Conservation (phyloP, 2,797 vertebrate species). For the Pseudopleuronectes americanus region DNA sequence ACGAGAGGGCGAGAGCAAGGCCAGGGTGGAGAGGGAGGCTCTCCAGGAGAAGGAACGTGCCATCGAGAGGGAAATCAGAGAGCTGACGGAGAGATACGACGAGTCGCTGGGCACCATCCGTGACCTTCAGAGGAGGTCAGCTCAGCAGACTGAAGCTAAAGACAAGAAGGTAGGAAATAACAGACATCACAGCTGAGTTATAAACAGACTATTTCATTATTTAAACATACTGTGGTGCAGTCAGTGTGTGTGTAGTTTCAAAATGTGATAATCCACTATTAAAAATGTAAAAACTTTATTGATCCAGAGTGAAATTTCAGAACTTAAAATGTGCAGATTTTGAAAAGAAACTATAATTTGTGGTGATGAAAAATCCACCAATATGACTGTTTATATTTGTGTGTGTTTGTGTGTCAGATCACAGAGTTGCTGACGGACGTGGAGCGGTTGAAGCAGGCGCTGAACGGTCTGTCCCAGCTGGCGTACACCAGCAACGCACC, state of each 20-base stretch:
- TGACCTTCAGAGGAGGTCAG: conserved; percentile 92
- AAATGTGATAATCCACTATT: neutral
- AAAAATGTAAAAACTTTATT: neutral
- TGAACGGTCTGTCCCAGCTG: conserved; percentile 93
- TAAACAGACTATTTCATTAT: neutral
- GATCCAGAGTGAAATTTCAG: too few species aligned
- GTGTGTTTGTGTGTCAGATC: conserved; percentile 83
- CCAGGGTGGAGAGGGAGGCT: conserved; percentile 82
- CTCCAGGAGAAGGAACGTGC: conserved; percentile 84
- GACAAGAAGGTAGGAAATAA: conserved; percentile 90
- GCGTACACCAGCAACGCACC: conserved; percentile 87
- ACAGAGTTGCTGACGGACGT: conserved; percentile 93
- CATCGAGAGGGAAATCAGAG: conserved; percentile 91
- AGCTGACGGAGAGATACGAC: conserved; percentile 92
- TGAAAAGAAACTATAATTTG: too few species aligned
- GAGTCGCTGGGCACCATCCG: conserved; percentile 89
- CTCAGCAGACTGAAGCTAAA: conserved; percentile 93
- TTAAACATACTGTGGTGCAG: neutral
- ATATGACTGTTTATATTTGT: neutral
- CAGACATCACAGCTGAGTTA: too few species aligned
- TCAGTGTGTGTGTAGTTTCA: neutral
- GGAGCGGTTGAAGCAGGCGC: conserved; percentile 93
- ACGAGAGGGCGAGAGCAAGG: conserved; percentile 79
- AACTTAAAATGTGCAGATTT: neutral
- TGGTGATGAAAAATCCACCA: neutral